Base-by-base conservation (phyloP, 2,888 invertebrate genomes). In the Acronicta alni region DNA sequence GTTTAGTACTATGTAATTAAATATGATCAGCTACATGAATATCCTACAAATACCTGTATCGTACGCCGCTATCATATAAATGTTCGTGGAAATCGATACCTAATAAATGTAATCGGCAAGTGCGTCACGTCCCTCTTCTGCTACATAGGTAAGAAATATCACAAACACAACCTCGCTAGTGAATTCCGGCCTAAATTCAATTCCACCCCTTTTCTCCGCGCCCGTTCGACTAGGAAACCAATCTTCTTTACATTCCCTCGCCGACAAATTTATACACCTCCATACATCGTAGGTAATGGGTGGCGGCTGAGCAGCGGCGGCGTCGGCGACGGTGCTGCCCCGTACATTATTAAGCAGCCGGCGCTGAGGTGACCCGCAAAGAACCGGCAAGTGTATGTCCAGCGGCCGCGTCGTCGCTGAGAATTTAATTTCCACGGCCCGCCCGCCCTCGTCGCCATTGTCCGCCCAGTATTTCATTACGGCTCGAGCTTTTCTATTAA, bases 391-490 rank as follows among this genome's bases (percentile, higher is more conserved):
- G 87, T 86, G 85, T 83, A 77, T 85, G 84, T 84, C 83, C 84
- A 74, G 77, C 79, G 87, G 73, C 84, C 83, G 81, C 83, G 76
- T 77, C 85, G 82, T 81, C 84, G 83, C 86, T 84, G 89, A 92
- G 93, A 93, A 94, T 94, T 93, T 93, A 94, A 94, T 94, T 94
- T 93, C 91, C 89, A 90, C 87, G 81, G 84, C 78, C 86, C 89
- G 85, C 87, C 91, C 89, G 88, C 91, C 90, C 90, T 86, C 85
- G 76, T 87, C 90, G 85, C 92, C 88, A 93, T 93, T 93, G 94
- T 93, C 91, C 92, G 91, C 90, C 91, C 91, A 93, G 93, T 93
- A 93, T 94, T 94, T 93, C 93, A 93, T 94, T 93, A 93, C 90
- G 86, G 92, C 91, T 89, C 87, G 87, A 92, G 93, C 93, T 94